These are phyloP conservation scores for Contarinia nasturtii DNA, from an alignment of 1,140 invertebrate genomes.

Conservation along the genomic window DNA sequence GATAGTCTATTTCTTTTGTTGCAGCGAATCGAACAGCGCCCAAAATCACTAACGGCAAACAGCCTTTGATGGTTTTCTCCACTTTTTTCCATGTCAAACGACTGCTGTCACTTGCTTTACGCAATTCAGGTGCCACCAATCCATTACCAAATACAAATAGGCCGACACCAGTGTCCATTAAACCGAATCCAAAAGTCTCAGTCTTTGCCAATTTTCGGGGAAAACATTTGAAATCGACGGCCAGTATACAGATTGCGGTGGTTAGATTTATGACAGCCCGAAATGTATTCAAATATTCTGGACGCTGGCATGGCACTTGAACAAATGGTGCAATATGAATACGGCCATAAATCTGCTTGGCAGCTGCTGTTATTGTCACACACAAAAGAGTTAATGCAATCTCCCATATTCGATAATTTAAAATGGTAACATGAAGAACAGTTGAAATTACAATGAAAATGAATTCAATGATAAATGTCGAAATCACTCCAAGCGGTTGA, in stretches of 20 bases:
- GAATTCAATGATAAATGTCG: conserved; percentile 24
- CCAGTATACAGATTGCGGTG: conserved; percentile 69
- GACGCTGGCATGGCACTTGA: conserved; percentile 12
- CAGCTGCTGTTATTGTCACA: conserved; percentile 8
- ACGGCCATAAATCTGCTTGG: conserved; percentile 14
- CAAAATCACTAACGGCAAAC: conserved; percentile 39
- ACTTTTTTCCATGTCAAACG: conserved; percentile 10
- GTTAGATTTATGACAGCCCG: conserved; percentile 51
- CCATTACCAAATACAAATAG: conserved; percentile 76
- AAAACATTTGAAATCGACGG: conserved; percentile 80
- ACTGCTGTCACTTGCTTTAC: conserved; percentile 15
- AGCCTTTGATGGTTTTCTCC: conserved; percentile 19
- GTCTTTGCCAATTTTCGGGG: conserved; percentile 74
- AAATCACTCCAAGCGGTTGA: background rate
- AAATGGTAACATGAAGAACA: conserved; percentile 28
- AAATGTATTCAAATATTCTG: conserved; percentile 27
- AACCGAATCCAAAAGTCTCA: conserved; percentile 62
- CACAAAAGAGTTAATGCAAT: conserved; percentile 11
- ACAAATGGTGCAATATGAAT: conserved; percentile 12
- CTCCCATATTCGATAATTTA: conserved; percentile 14
- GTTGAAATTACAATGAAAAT: conserved; percentile 27
- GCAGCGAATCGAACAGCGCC: conserved; percentile 47
- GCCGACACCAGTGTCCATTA: conserved; percentile 92
- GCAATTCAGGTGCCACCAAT: conserved; percentile 35
- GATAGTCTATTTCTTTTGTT: conserved; percentile 53